Conservation (phyloP, 2,888 invertebrate genomes). For the Calameuta pallipes region DNA sequence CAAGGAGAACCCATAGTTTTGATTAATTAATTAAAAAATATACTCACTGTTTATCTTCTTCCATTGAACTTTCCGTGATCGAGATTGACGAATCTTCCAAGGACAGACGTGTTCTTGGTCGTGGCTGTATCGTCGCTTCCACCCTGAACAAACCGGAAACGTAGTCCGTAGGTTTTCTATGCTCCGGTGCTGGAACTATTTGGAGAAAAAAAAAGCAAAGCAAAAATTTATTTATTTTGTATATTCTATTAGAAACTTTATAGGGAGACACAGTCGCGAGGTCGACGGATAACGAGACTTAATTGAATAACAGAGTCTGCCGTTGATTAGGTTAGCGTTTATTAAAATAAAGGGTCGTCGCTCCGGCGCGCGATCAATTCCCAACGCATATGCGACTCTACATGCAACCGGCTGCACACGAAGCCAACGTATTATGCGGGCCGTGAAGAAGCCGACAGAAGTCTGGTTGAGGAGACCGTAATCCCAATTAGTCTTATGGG, state of each 20-base stretch:
- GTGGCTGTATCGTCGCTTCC: conserved; percentile 68
- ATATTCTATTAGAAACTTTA: background rate
- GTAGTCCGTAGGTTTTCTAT: conserved; percentile 78
- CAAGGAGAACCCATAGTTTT: background rate
- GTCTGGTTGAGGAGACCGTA: background rate
- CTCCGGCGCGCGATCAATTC: conserved; percentile 29
- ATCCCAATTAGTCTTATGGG: conserved; percentile 19
- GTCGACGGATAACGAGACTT: conserved; percentile 18
- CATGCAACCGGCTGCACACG: background rate
- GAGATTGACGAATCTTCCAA: conserved; percentile 50
- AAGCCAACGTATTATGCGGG: background rate
- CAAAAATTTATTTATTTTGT: background rate
- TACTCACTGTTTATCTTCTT: conserved; percentile 53
- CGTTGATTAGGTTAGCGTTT: conserved; percentile 56
- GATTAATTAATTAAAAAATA: background rate
- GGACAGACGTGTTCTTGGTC: conserved; percentile 60
- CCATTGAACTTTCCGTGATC: conserved; percentile 45
- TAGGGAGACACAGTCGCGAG: background rate
- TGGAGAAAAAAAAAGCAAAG: conserved; percentile 27
- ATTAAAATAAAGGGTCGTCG: conserved; percentile 60
- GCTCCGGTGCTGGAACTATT: conserved; percentile 74
- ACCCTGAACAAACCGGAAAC: conserved; percentile 75
- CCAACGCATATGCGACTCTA: background rate
- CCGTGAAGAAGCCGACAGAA: conserved; percentile 21
- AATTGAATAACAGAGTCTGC: conserved; percentile 49